Evolutionary conservation across 64 coral and sea anemone genomes (phyloP).

Genomic region (Pachyseris speciosa): DNA sequence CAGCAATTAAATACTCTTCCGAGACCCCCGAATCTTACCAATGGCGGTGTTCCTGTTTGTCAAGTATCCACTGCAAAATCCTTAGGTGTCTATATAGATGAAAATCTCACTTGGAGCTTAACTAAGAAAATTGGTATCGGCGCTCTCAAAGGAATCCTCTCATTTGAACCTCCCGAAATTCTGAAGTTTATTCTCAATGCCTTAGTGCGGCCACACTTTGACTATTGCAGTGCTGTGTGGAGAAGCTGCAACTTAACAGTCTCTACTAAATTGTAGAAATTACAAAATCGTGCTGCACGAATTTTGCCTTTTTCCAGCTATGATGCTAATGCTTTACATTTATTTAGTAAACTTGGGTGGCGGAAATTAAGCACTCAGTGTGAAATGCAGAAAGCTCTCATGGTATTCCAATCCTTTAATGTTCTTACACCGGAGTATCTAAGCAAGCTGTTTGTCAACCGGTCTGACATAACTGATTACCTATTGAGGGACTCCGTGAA

Average conservation of each 20-base stretch:
- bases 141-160: conserved; percentile 1
- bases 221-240: conserved; percentile 24
- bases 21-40: background rate
- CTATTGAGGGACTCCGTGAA: too few species aligned
- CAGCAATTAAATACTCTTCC: background rate
- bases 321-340: too few species aligned
- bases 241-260: background rate
- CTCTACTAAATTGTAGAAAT: conserved; percentile 2
- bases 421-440: too few species aligned
- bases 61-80: conserved; percentile 16
- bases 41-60: background rate
- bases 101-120: conserved; percentile 20
- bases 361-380: too few species aligned
- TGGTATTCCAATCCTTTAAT: too few species aligned
- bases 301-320: too few species aligned
- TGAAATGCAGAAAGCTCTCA: too few species aligned
- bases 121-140: conserved; percentile 38
- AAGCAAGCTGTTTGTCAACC: too few species aligned
- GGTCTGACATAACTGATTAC: too few species aligned
- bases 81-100: too few species aligned
- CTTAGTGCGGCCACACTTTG: conserved; percentile 30
- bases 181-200: conserved; percentile 11
- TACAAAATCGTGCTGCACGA: conserved; percentile 41
- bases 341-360: too few species aligned
- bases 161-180: background rate